Evolutionary conservation across 1,140 invertebrate genomes (phyloP).

Genomic region (Stegodyphus dumicola): DNA sequence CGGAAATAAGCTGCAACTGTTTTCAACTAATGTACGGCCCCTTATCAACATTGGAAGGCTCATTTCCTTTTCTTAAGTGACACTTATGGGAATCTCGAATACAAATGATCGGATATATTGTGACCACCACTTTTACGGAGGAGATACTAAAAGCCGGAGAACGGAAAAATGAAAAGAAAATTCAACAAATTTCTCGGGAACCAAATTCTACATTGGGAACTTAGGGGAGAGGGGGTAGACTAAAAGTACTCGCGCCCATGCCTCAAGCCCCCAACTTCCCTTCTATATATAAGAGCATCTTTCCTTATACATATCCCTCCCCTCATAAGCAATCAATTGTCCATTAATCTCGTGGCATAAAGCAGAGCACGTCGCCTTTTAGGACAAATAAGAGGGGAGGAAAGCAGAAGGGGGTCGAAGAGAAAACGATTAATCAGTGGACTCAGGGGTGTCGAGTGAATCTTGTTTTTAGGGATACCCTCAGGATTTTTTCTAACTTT

Average conservation of each 20-base stretch:
- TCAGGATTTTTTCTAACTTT: constrained; percentile 41
- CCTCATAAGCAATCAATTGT: constrained; percentile 51
- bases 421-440: constrained; percentile 56
- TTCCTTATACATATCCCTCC: constrained; percentile 26
- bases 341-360: constrained; percentile 51
- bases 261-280: constrained; percentile 39
- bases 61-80: constrained; percentile 58
- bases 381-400: constrained; percentile 30
- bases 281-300: constrained; percentile 46
- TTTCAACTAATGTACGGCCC: constrained; percentile 1
- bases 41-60: constrained; percentile 53
- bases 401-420: not conserved
- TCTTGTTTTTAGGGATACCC: constrained; percentile 53
- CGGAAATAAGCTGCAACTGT: not conserved
- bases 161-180: constrained; percentile 50
- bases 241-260: constrained; percentile 48
- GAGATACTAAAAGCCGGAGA: constrained; percentile 47
- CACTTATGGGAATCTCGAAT: constrained; percentile 56
- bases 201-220: constrained; percentile 32
- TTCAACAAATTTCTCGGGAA: constrained; percentile 44
- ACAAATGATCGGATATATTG: constrained; percentile 58
- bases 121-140: constrained; percentile 53
- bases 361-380: constrained; percentile 50
- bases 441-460: constrained; percentile 55
- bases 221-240: constrained; percentile 8